Evolutionary conservation across 2,797 vertebrate species (phyloP).

Genomic region (Bradypodion pumilum): DNA sequence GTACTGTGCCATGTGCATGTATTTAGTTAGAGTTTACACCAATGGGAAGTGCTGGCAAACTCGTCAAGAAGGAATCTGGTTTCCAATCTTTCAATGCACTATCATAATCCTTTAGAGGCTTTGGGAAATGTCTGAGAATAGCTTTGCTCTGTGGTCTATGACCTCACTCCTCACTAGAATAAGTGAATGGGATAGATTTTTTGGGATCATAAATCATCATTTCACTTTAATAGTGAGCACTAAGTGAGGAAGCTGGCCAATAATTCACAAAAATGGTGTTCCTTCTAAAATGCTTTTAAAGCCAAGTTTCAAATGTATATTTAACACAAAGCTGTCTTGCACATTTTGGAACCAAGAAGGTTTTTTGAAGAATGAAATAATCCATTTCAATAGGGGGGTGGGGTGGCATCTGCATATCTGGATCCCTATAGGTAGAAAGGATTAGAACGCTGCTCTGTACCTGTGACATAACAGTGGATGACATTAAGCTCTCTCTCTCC

Average conservation of each 20-base stretch:
- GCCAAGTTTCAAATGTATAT: conserved; percentile 43
- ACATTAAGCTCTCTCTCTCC: no score
- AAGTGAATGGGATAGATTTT: conserved; percentile 42
- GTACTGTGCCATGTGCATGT: not conserved
- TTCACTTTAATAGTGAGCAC: conserved; percentile 36
- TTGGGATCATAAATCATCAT: conserved; percentile 49
- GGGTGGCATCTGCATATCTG: conserved; percentile 12
- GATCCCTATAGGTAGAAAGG: conserved; percentile 3
- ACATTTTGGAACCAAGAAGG: conserved; percentile 37
- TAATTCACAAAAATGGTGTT: conserved; percentile 43
- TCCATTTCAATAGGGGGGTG: not conserved
- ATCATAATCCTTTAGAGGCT: conserved; percentile 15
- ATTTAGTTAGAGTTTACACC: not conserved
- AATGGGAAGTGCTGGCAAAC: conserved; percentile 18
- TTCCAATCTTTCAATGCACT: not conserved
- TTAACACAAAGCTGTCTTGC: conserved; percentile 34
- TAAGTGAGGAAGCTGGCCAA: conserved; percentile 31
- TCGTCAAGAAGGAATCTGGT: not conserved
- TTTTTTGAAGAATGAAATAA: conserved; percentile 22
- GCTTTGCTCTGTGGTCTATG: conserved; percentile 24
- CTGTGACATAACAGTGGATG: no score
- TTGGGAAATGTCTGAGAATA: conserved; percentile 31
- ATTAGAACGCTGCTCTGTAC: conserved; percentile 18
- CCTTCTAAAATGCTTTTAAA: conserved; percentile 45
- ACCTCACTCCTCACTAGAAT: conserved; percentile 32